These are phyloP conservation scores for Hydrozoanthus tunicans DNA, from an alignment of 64 coral and sea anemone genomes.

Conservation along the genomic window DNA sequence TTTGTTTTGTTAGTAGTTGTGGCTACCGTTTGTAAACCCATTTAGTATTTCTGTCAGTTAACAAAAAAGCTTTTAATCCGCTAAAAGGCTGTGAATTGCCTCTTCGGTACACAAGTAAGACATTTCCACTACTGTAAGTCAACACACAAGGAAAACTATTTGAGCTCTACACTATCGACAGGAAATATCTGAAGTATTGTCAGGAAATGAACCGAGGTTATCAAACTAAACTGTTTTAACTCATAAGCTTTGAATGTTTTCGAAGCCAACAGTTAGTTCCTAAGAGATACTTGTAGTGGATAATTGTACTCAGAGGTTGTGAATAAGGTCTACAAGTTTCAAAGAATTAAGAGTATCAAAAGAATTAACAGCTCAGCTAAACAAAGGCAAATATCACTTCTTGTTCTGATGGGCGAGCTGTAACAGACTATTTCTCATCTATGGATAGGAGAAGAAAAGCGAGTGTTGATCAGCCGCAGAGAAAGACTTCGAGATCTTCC, in stretches of 20 bases:
- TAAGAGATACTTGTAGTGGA: not conserved
- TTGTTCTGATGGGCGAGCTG: not conserved
- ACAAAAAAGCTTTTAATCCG: constrained; percentile 4
- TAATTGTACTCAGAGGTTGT: not conserved
- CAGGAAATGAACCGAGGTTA: constrained; percentile 35
- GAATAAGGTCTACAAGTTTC: not conserved
- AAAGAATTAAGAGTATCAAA: not conserved
- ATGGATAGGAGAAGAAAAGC: constrained; percentile 14
- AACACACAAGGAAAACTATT: not conserved
- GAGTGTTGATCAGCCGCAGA: not conserved
- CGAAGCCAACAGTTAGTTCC: not conserved
- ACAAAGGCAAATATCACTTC: not conserved
- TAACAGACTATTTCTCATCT: not conserved
- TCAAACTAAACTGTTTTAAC: not conserved
- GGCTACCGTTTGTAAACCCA: constrained; percentile 44
- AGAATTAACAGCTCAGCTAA: not conserved
- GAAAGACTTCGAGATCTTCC: constrained; percentile 24
- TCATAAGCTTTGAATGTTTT: not conserved
- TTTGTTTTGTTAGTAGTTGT: not conserved
- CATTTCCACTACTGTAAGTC: not conserved
- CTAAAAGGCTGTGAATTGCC: constrained; percentile 14
- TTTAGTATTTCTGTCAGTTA: not conserved
- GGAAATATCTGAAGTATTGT: not conserved
- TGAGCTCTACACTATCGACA: not conserved
- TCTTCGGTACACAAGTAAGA: not conserved